Percentiles rank a stretch among this genome's conserved stretches.
Conservation (phyloP, 2,888 invertebrate species). For the Carpatolechia fugitivella region DNA sequence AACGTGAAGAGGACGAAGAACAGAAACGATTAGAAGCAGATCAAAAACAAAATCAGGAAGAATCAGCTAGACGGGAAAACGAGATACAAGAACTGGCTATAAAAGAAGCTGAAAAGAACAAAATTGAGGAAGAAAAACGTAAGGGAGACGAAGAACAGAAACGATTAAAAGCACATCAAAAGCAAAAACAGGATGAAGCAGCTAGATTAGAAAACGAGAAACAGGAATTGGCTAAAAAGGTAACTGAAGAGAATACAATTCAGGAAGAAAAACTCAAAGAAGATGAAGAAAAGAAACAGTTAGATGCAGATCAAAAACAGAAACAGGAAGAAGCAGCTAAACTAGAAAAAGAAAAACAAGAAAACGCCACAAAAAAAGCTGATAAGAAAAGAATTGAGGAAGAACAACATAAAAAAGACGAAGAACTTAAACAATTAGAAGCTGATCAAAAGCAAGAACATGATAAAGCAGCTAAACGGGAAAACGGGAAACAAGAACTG, state of each 20-base stretch:
- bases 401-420: too few relatives aligned
- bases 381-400: too few relatives aligned
- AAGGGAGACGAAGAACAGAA: conserved; percentile 10
- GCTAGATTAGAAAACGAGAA: conserved; percentile 15
- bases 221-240: conserved; percentile 3
- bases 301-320: not conserved
- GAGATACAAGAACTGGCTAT: not conserved
- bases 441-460: too few relatives aligned
- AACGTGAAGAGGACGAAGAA: conserved; percentile 9
- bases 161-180: conserved; percentile 12
- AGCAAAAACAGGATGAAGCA: conserved; percentile 1
- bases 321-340: conserved; percentile 15
- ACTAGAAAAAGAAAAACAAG: conserved; percentile 22
- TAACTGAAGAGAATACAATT: not conserved
- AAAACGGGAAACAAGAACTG: conserved; percentile 16
- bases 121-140: conserved; percentile 21
- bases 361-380: too few relatives aligned
- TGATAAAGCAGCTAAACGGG: too few relatives aligned
- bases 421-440: too few relatives aligned
- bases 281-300: not conserved
- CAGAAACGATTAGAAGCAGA: conserved; percentile 14
- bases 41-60: not conserved
- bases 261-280: conserved; percentile 4
- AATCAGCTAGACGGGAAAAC: conserved; percentile 13
- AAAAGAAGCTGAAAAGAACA: conserved; percentile 16